These are phyloP conservation scores for Ips nitidus DNA, from an alignment of 1,140 invertebrate species.

Conservation along the genomic window DNA sequence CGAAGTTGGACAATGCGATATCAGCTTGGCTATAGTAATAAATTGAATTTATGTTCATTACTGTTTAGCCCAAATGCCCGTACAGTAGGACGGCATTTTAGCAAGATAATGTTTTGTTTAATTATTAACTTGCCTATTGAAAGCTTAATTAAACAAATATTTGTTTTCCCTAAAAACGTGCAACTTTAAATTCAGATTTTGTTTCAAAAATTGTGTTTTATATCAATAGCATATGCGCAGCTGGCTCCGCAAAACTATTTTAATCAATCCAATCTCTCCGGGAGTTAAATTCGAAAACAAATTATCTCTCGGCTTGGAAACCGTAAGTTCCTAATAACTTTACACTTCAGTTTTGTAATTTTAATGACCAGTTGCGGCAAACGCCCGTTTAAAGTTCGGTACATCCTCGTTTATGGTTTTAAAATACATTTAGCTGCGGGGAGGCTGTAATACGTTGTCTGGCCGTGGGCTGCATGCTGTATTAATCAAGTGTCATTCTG, in stretches of 20 bases:
- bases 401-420: not conserved
- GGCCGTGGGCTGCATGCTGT: too few relatives aligned
- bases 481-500: too few relatives aligned
- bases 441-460: not conserved
- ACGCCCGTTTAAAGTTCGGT: not conserved
- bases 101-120: not conserved
- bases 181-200: too few relatives aligned
- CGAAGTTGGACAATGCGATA: slow-evolving; percentile 6
- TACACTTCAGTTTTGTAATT: not conserved
- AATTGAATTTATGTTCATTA: slow-evolving; percentile 18
- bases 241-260: too few relatives aligned
- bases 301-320: not conserved
- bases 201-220: too few relatives aligned
- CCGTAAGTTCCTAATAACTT: not conserved
- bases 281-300: not conserved
- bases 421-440: not conserved
- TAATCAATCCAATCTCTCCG: too few relatives aligned
- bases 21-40: not conserved
- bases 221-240: too few relatives aligned
- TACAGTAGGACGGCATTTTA: not conserved
- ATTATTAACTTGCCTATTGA: slow-evolving; percentile 2
- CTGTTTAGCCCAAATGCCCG: slow-evolving; percentile 3
- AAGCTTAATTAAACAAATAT: not conserved
- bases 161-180: not conserved
- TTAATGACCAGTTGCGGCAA: not conserved